Percentiles rank a stretch among this genome's conserved stretches.
Conservation (phyloP, 2,888 invertebrate genomes). For the Ashinkailepas kermadecensis region DNA sequence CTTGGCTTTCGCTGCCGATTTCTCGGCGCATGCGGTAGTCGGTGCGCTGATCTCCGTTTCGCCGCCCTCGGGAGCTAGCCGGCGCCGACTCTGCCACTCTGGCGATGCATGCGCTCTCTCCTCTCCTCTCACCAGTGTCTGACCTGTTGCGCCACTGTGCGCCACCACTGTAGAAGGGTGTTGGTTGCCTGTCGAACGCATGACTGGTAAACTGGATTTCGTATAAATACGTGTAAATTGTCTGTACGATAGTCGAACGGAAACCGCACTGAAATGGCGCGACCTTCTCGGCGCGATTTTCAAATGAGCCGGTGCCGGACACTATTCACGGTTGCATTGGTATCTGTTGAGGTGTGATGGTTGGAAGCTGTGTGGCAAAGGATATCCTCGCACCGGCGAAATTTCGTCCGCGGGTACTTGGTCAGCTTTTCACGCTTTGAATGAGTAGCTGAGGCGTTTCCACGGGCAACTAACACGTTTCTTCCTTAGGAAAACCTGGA, state of each 20-base stretch:
- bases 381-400: slow-evolving; percentile 6
- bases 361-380: background rate
- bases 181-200: slow-evolving; percentile 17
- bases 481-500: slow-evolving; percentile 58
- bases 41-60: no score
- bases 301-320: background rate
- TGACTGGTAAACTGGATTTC: background rate
- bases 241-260: background rate
- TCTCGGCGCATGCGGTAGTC: no score
- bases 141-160: background rate
- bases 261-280: background rate
- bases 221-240: background rate
- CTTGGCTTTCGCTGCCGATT: no score
- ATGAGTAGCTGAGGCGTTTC: slow-evolving; percentile 14
- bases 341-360: background rate
- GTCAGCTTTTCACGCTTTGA: slow-evolving; percentile 20
- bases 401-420: background rate
- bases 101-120: background rate
- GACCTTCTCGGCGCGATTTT: background rate
- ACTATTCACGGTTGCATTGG: background rate
- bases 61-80: no score
- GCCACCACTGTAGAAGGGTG: slow-evolving; percentile 6
- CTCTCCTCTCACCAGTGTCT: background rate
- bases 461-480: slow-evolving; percentile 20
- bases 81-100: background rate